Evolutionary conservation across 2,797 vertebrate genomes (phyloP).

Genomic region (Oreortyx pictus): DNA sequence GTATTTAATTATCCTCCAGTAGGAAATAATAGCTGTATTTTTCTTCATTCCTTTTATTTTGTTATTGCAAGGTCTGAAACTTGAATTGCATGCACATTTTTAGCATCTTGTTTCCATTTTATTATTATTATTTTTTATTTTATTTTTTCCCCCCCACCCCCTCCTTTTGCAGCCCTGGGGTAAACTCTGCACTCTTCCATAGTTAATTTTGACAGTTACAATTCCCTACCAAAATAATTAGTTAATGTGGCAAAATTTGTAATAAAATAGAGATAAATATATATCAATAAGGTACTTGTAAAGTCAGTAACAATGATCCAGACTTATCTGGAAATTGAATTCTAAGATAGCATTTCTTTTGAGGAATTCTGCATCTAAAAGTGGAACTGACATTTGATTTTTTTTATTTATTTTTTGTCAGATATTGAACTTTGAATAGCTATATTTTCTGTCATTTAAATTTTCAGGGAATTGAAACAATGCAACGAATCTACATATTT

Average conservation of each 20-base stretch:
- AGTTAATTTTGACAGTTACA: conserved; percentile 76
- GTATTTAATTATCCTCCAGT: conserved; percentile 71
- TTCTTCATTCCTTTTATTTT: conserved; percentile 22
- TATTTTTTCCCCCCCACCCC: background rate
- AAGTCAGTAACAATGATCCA: conserved; percentile 79
- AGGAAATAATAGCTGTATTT: conserved; percentile 59
- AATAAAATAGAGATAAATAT: conserved; percentile 79
- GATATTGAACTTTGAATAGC: conserved; percentile 59
- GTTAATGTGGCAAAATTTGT: conserved; percentile 64
- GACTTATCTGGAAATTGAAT: conserved; percentile 71
- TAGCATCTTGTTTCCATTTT: background rate
- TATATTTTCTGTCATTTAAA: conserved; percentile 40
- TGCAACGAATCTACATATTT: background rate
- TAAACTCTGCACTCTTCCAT: conserved; percentile 65
- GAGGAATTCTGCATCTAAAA: conserved; percentile 52
- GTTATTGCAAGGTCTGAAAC: conserved; percentile 46
- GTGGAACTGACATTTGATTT: conserved; percentile 63
- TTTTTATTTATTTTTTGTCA: conserved; percentile 55
- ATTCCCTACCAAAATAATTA: conserved; percentile 78
- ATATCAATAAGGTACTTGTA: conserved; percentile 78
- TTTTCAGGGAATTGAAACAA: background rate
- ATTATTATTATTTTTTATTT: background rate
- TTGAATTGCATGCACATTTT: conserved; percentile 49
- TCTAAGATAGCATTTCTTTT: conserved; percentile 69
- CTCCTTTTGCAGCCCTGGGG: conserved; percentile 71